Evolutionary conservation across 2,888 invertebrate genomes (phyloP), one percentile per base, ranked within the genome.

Genomic region (Chydorus sphaericus): DNA sequence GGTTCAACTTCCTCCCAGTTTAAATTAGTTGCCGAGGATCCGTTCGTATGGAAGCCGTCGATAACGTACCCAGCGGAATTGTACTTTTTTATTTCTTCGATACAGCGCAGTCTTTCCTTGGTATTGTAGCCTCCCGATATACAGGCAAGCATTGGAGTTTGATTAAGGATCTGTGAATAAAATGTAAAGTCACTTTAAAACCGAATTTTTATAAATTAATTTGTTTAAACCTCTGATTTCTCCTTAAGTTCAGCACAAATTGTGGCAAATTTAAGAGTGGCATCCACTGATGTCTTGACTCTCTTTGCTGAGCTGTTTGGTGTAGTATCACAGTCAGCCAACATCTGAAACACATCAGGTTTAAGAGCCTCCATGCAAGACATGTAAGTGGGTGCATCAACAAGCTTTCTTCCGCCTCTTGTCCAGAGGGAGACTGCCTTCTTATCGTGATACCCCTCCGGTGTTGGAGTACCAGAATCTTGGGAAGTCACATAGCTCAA

Each of bases 31-130:
- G 77, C 69, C 61, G 77, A 69, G 62, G 79, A 71, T 60, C 85
- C 83, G 65, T 84, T 82, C 63, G 78, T 80, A 62, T 86, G 83
- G 56, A 92, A 75, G 2, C 92, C 91, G 66, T 88, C 86, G 44
- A 93, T 75, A 2, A 88, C 75, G 67, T 82, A 84, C 3, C 92
- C 93, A 56, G 72, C 71, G 54, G 86, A 69, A 56, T 73, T 67
- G 20, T 80, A 70, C 18, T 63, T 60, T 59, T 68, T 64, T 51
- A 55, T 10, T 31, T 36, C 33, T 3, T 20, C 23, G 16, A 36
- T 33, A 20, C 55, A 55, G 11, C 55, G 55, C 14, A 49, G 11
- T 16, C 55, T 48, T 26, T 55, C 78, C 52, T 75, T 72, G n/a
- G 74, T 68, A 67, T 76, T 72, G 64, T 79, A 83, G 5, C 85